Conservation (phyloP, 2,113 vertebrate genomes). For the Agelaius tricolor region DNA sequence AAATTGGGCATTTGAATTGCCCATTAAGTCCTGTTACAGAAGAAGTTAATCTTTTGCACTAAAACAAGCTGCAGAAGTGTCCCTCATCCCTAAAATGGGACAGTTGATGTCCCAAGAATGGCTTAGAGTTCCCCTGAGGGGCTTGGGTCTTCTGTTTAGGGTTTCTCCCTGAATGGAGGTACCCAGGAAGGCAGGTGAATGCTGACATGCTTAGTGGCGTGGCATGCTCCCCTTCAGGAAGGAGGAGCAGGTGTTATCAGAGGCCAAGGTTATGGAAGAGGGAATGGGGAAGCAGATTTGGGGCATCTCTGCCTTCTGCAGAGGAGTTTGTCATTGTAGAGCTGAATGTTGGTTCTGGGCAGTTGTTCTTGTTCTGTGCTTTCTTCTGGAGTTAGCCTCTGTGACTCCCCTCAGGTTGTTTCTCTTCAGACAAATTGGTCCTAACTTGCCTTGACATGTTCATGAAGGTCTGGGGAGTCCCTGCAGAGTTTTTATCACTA, state of each 20-base stretch:
- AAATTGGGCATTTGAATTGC: not conserved
- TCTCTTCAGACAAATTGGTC: not conserved
- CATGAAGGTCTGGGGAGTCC: not conserved
- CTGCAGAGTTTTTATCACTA: not conserved
- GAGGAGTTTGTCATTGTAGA: not conserved
- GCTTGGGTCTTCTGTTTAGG: not conserved
- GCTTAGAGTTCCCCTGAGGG: not conserved
- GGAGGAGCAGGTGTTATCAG: not conserved
- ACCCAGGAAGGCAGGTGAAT: not conserved
- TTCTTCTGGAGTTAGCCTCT: not conserved
- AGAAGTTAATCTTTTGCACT: not conserved
- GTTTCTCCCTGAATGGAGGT: not conserved
- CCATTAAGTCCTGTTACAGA: not conserved
- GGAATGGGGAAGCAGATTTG: too few relatives aligned
- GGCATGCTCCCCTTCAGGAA: not conserved
- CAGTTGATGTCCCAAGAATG: not conserved
- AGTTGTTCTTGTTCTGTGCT: not conserved
- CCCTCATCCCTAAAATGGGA: not conserved
- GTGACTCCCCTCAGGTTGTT: accelerated
- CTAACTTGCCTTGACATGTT: too few relatives aligned
- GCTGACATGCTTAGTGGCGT: accelerated
- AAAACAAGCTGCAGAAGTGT: not conserved
- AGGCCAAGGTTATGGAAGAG: not conserved
- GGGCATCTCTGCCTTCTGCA: not conserved
- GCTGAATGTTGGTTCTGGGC: not conserved